Conservation (phyloP, 2,797 vertebrate genomes). For the Anguilla pacifica region DNA sequence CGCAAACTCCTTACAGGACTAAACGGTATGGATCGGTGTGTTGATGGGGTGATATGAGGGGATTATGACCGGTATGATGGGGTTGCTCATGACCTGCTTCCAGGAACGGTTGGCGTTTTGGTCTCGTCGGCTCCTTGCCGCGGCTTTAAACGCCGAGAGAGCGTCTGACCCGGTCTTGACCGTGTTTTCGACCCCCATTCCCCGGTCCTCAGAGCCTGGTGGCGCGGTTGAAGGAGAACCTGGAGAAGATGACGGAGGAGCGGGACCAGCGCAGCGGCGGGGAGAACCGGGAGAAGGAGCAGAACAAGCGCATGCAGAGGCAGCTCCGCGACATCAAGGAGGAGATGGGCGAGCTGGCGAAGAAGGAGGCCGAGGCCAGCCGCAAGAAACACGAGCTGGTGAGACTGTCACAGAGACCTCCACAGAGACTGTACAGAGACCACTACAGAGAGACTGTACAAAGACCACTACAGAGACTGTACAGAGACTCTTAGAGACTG, state of each 20-base stretch:
- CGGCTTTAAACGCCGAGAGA: background rate
- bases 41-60: background rate
- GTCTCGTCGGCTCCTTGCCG: background rate
- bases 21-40: background rate
- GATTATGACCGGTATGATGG: background rate
- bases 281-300: conserved; percentile 94
- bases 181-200: background rate
- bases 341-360: conserved; percentile 90
- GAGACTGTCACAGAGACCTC: conserved; percentile 42
- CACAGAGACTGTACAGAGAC: too few relatives aligned
- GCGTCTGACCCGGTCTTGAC: background rate
- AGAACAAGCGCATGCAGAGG: conserved; percentile 93
- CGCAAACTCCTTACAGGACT: background rate
- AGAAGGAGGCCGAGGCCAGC: conserved; percentile 93
- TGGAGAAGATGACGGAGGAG: conserved; percentile 95
- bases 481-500: too few relatives aligned
- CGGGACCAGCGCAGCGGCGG: conserved; percentile 80
- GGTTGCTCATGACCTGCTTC: background rate
- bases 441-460: too few relatives aligned
- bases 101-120: background rate
- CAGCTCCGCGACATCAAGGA: conserved; percentile 94
- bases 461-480: too few relatives aligned
- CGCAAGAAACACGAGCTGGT: conserved; percentile 98
- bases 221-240: conserved; percentile 90
- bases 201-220: conserved; percentile 79